Conservation (phyloP, 2,888 invertebrate genomes). For the Saturnia pavonia region DNA sequence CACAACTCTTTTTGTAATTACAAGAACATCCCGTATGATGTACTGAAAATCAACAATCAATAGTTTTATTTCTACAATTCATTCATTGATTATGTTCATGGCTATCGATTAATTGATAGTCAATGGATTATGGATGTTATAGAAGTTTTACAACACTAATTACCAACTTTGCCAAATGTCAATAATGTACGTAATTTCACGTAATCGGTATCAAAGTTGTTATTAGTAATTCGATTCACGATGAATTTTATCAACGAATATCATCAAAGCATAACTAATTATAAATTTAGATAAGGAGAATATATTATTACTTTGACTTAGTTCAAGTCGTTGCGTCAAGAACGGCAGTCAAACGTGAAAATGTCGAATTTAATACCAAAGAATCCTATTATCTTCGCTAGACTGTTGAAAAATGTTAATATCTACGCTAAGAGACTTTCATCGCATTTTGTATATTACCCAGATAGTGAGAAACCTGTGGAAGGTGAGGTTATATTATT, state of each 20-base stretch:
- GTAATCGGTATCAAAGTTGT: background rate
- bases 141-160: no score
- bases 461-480: constrained; percentile 77
- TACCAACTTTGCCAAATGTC: no score
- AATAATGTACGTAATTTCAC: background rate
- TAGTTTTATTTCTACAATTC: no score
- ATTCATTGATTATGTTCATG: no score
- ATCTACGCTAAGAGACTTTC: constrained; percentile 59
- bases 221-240: constrained; percentile 34
- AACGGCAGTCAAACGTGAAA: constrained; percentile 32
- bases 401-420: constrained; percentile 59
- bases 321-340: background rate
- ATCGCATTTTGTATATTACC: constrained; percentile 84
- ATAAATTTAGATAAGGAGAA: constrained; percentile 73
- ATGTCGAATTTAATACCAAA: constrained; percentile 60
- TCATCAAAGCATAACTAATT: constrained; percentile 65
- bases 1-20: no score
- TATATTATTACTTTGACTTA: constrained; percentile 48
- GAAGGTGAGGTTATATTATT: constrained; percentile 60
- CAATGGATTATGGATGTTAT: no score
- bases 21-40: no score
- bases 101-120: no score
- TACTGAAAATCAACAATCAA: no score
- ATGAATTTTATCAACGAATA: constrained; percentile 44
- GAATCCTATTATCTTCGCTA: constrained; percentile 48